Conservation (phyloP, 2,113 vertebrate species). For the Melanocharis versteri region DNA sequence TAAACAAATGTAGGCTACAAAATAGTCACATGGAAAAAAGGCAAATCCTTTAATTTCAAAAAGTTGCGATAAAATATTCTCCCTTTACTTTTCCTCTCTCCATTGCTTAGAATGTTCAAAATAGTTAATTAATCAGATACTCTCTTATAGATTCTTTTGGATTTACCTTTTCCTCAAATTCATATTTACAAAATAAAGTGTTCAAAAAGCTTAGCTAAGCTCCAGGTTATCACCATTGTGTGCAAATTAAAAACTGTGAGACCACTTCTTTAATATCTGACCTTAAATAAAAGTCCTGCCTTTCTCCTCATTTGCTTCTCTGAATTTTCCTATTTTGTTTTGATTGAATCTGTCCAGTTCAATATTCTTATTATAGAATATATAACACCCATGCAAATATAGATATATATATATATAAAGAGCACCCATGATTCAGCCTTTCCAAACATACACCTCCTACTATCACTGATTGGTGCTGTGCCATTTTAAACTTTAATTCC, state of each 20-base stretch:
- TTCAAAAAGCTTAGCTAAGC: rapidly evolving
- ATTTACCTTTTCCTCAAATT: not conserved
- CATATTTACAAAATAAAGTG: not conserved
- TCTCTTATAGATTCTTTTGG: not conserved
- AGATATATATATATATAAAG: not conserved
- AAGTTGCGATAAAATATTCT: not conserved
- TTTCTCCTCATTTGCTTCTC: not conserved
- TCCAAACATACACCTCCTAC: not conserved
- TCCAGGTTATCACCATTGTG: not conserved
- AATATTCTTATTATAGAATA: not conserved
- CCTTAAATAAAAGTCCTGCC: not conserved
- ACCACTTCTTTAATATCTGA: not conserved
- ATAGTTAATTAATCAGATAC: not conserved
- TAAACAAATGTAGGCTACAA: not conserved
- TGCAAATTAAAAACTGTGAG: not conserved
- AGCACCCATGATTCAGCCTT: not conserved
- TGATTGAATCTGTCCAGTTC: not conserved
- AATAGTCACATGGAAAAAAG: not conserved
- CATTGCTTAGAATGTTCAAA: not conserved
- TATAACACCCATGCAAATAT: too few species aligned
- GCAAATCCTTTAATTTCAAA: not conserved
- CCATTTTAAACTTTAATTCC: not conserved
- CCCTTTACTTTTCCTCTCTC: too few species aligned
- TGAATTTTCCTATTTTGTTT: not conserved
- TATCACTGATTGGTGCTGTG: not conserved